Conservation (phyloP, 2,797 vertebrate genomes). For the Holocentrus rufus region DNA sequence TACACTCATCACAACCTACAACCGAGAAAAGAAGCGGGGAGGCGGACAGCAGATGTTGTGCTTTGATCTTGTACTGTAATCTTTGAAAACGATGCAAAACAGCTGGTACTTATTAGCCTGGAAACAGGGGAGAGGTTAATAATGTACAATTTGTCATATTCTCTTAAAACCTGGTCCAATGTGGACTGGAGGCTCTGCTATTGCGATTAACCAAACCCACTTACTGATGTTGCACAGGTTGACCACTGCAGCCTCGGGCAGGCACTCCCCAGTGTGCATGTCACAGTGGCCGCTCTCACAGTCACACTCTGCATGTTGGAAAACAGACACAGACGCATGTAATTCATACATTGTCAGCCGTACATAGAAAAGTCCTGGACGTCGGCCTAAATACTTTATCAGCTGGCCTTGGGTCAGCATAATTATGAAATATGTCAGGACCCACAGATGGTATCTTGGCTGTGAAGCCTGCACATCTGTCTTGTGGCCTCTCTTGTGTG, state of each 20-base stretch:
- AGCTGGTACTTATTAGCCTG: not conserved
- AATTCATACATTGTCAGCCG: conserved; percentile 32
- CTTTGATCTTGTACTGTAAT: not conserved
- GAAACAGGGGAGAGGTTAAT: not conserved
- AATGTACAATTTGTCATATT: not conserved
- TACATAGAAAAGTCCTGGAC: conserved; percentile 32
- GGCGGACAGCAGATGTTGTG: not conserved
- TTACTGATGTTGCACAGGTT: conserved; percentile 87
- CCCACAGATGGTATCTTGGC: conserved; percentile 53
- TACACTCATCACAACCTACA: conserved; percentile 93
- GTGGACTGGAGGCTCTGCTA: not conserved
- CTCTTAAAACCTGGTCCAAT: not conserved
- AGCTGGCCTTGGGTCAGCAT: conserved; percentile 39
- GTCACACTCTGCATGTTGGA: conserved; percentile 83
- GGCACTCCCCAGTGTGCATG: conserved; percentile 90
- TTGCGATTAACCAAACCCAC: conserved; percentile 32
- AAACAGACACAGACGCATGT: conserved; percentile 28
- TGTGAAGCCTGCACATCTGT: conserved; percentile 61
- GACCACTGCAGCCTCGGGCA: conserved; percentile 84
- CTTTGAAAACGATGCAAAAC: not conserved
- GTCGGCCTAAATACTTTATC: not conserved
- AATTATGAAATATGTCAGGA: conserved; percentile 23
- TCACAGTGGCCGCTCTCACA: conserved; percentile 92
- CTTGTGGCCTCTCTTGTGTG: conserved; percentile 43
- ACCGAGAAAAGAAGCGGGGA: not conserved